Evolutionary conservation across 2,113 vertebrate species (phyloP), one percentile per base, ranked within the genome.

Genomic region (Dryoscopus gambensis): DNA sequence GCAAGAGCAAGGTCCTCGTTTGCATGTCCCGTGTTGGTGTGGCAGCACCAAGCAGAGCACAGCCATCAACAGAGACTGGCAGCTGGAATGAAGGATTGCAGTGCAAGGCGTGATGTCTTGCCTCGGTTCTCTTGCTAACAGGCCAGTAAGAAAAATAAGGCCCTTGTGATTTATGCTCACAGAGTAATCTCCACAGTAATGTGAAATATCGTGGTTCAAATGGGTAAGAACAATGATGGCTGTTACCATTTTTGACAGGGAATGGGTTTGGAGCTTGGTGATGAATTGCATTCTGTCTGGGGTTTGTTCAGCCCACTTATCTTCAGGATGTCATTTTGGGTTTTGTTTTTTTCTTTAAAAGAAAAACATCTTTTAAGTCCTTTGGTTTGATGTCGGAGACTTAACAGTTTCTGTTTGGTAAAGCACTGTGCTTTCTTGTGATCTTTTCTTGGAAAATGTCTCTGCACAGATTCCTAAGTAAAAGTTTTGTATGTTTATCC

Each of bases 181-280:
- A 5, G 85, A 86, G 59, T 90, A 95, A 94, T 95, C 94, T 96
- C 90, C 19, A 12, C 53, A 81, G 79, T 91, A 86, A 95, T 86
- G 91, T 92, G 87, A 97, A 97, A 95, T 95, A 90, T 79, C 65
- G 59, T 60, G 15, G 91, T 67, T 84, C 83, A 90, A 94, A 95
- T 94, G 80, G 77, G 53, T 65, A 90, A 89, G 94, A 94, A 78
- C 95, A 93, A 96, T 94, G 96, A 94, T 64, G 94, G 86, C 90
- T 87, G 90, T 87, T 95, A 68, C 77, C 28, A 2, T 46, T 91
- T 96, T 42, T 92, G 95, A 96, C 95, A 95, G 84, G 92, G 73
- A 93, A 84, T 68, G 88, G 76, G 69, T 86, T 91, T 88, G 83
- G 82, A 88, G 85, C 59, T 94, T 25, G 65, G 60, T 95, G 95